phyloP scores from a whole-genome alignment of 2,113 vertebrate genomes.

The Micronisus gabar region DNA sequence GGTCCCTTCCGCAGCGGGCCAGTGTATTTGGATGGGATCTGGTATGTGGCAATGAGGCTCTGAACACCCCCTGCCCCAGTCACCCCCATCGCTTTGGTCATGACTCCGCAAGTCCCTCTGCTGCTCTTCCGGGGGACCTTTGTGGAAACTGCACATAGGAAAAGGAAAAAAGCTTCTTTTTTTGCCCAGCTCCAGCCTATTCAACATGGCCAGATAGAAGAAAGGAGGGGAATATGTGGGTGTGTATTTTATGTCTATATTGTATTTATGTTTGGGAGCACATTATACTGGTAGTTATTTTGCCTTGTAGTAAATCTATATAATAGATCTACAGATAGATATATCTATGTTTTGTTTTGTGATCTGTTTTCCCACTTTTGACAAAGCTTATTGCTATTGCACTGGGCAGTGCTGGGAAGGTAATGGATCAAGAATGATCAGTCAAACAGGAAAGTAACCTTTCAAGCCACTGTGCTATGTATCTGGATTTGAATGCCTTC shows the following conservation, averaged over 20 bases:
- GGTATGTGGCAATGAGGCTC: background rate
- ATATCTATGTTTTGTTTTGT: background rate
- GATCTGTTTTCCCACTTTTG: background rate
- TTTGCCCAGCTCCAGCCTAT: background rate
- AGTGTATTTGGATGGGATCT: background rate
- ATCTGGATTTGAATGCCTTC: slow-evolving; percentile 52
- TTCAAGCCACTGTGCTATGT: background rate
- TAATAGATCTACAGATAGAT: background rate
- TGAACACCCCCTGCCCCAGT: background rate
- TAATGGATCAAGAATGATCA: background rate
- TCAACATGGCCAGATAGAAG: background rate
- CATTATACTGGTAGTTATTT: background rate
- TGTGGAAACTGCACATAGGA: background rate
- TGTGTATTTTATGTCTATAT: background rate
- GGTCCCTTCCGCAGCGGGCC: background rate
- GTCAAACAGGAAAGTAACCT: slow-evolving; percentile 17
- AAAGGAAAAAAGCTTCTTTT: background rate
- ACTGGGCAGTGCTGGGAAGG: background rate
- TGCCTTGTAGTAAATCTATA: background rate
- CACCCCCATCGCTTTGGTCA: background rate
- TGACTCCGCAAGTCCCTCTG: background rate
- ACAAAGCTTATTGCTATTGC: background rate
- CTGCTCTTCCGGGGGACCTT: background rate
- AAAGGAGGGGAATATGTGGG: background rate
- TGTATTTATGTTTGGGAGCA: background rate